Evolutionary conservation across 2,113 vertebrate genomes (phyloP).

Genomic region (Callopanchax toddi): DNA sequence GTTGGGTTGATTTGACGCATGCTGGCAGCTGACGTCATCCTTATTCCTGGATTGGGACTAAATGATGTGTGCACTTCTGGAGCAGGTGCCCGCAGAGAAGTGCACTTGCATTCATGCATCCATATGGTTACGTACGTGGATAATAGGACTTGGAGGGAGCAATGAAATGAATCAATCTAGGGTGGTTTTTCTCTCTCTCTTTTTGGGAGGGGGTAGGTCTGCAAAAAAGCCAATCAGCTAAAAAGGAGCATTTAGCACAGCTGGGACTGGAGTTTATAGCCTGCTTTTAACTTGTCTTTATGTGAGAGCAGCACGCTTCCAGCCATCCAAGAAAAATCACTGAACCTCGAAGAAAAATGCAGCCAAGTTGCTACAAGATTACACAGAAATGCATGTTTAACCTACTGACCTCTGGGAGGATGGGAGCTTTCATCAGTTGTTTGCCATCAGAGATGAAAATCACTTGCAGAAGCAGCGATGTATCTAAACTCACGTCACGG

Average conservation of each 20-base stretch:
- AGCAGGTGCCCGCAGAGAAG: constrained; percentile 49
- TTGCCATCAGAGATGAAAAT: constrained; percentile 19
- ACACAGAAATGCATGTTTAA: constrained; percentile 17
- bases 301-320: constrained; percentile 15
- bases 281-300: constrained; percentile 50
- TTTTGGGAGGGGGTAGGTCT: constrained; percentile 1
- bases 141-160: constrained; percentile 44
- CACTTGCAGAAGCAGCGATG: neutral
- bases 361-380: constrained; percentile 45
- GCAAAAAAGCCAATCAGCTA: constrained; percentile 29
- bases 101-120: constrained; percentile 28
- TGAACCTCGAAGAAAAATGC: constrained; percentile 20
- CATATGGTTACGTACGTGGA: constrained; percentile 13
- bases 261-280: constrained; percentile 44
- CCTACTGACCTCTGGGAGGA: constrained; percentile 11
- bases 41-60: constrained; percentile 38
- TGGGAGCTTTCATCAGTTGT: constrained; percentile 21
- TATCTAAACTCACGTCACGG: neutral
- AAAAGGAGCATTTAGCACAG: constrained; percentile 39
- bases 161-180: constrained; percentile 56
- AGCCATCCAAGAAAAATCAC: constrained; percentile 25
- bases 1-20: constrained; percentile 25
- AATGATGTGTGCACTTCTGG: constrained; percentile 31
- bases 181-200: constrained; percentile 44
- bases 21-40: constrained; percentile 54